These are phyloP conservation scores for Cotesia vestalis DNA, from an alignment of 1,140 invertebrate genomes.

Conservation along the genomic window DNA sequence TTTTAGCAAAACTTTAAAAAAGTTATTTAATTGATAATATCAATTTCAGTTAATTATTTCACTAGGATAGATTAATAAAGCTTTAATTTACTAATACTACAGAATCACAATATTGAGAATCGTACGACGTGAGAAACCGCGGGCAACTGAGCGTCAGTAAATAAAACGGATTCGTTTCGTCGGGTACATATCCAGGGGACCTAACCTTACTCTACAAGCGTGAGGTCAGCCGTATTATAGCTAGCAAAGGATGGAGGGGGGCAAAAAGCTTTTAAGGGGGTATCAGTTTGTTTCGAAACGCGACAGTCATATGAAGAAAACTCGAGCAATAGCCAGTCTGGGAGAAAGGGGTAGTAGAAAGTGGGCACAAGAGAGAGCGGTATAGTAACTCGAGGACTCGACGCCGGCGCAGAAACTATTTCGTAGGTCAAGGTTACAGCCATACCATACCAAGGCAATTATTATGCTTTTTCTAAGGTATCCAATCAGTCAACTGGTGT, in stretches of 20 bases:
- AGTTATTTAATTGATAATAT: not conserved
- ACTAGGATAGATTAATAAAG: not conserved
- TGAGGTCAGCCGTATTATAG: not conserved
- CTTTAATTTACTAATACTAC: not conserved
- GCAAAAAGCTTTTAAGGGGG: not conserved
- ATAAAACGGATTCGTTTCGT: slow-evolving; percentile 25
- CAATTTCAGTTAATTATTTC: not conserved
- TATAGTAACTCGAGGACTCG: slow-evolving; percentile 47
- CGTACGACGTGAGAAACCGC: slow-evolving; percentile 32
- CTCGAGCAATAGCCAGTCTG: not conserved
- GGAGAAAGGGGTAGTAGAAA: slow-evolving; percentile 12
- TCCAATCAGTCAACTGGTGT: slow-evolving; percentile 16
- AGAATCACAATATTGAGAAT: not conserved
- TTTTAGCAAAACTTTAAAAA: not conserved
- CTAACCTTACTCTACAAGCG: slow-evolving; percentile 19
- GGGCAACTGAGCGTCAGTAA: slow-evolving; percentile 37
- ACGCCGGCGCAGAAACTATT: slow-evolving; percentile 62
- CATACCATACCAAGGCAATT: slow-evolving; percentile 20
- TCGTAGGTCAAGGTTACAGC: slow-evolving; percentile 61
- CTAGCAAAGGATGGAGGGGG: not conserved
- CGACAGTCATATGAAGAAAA: not conserved
- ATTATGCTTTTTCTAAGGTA: slow-evolving; percentile 23
- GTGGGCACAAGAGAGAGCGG: slow-evolving; percentile 36
- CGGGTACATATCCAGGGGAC: slow-evolving; percentile 40
- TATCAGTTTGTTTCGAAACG: slow-evolving; percentile 21